Evolutionary conservation across 2,888 invertebrate genomes (phyloP).

Genomic region (Agrochola litura): DNA sequence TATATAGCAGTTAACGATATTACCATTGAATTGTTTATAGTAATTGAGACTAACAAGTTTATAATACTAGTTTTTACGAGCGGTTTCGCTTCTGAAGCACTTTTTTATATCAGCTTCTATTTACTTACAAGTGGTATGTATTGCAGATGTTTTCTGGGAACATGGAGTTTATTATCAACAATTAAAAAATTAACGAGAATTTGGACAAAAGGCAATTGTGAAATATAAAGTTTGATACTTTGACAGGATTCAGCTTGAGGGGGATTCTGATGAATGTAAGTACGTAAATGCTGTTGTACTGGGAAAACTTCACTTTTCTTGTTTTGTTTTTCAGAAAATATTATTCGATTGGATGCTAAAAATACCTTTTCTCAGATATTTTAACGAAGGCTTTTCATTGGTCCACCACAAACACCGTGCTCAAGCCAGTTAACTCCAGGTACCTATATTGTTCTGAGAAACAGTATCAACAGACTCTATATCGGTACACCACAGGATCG

Average conservation of each 20-base stretch:
- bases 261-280: conserved; percentile 4
- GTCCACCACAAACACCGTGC: not conserved
- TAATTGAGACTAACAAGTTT: conserved; percentile 61
- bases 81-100: conserved; percentile 38
- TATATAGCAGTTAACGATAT: conserved; percentile 36
- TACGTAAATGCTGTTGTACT: not conserved
- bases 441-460: not conserved
- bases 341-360: not conserved
- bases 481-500: conserved; percentile 25
- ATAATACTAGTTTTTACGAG: conserved; percentile 64
- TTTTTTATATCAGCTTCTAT: conserved; percentile 53
- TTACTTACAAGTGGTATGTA: conserved; percentile 48
- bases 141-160: conserved; percentile 60
- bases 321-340: not conserved
- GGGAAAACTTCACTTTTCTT: not conserved
- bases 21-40: conserved; percentile 61
- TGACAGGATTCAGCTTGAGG: conserved; percentile 23
- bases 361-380: not conserved
- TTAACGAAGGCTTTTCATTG: not conserved
- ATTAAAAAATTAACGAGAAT: conserved; percentile 47
- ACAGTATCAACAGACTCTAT: not conserved
- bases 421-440: not conserved
- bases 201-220: conserved; percentile 43
- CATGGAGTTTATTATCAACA: conserved; percentile 47
- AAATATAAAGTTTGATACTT: conserved; percentile 31